phyloP scores from a whole-genome alignment of 2,797 vertebrate genomes.

The Alosa sapidissima region DNA sequence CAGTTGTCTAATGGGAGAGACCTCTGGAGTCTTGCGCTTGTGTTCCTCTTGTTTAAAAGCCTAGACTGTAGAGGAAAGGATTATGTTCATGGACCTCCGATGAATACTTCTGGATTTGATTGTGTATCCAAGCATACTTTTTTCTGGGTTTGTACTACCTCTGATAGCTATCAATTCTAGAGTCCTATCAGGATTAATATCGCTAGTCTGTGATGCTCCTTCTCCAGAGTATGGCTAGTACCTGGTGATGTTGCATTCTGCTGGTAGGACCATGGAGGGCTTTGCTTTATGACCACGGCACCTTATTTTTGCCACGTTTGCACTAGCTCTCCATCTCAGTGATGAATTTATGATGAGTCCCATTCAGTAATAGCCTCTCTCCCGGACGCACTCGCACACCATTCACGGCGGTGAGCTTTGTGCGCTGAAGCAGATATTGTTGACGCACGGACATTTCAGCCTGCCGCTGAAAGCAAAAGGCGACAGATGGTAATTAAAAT shows the following conservation, averaged over 20 bases:
- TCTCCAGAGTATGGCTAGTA: neutral
- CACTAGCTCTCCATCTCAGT: neutral
- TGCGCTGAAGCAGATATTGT: conserved; percentile 16
- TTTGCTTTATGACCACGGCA: neutral
- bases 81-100: neutral
- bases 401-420: conserved; percentile 3
- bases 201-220: neutral
- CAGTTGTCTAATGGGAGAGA: too few relatives aligned
- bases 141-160: neutral
- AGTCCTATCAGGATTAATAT: neutral
- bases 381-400: neutral
- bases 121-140: neutral
- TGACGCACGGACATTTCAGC: neutral
- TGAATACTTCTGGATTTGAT: neutral
- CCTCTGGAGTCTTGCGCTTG: too few relatives aligned
- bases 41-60: too few relatives aligned
- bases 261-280: neutral
- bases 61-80: neutral
- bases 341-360: conserved; percentile 15
- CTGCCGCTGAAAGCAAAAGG: neutral
- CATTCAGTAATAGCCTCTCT: neutral
- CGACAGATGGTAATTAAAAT: conserved; percentile 19
- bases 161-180: neutral
- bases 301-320: conserved; percentile 14
- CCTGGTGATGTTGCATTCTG: neutral